Evolutionary conservation across 2,888 invertebrate genomes (phyloP), one percentile per base, ranked within the genome.

Genomic region (Antheraea yamamai): DNA sequence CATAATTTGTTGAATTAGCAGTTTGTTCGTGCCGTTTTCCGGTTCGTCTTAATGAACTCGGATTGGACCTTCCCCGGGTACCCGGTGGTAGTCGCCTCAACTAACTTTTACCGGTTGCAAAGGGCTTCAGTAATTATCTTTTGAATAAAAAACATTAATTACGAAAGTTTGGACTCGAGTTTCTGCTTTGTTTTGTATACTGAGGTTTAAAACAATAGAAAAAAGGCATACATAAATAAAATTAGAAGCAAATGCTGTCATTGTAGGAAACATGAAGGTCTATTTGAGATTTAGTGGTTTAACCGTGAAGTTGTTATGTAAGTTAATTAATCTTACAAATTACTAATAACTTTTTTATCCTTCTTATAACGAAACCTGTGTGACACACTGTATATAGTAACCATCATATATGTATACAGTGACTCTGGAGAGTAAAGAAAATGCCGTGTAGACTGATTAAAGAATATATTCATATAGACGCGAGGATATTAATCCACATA

Each of bases 81-180:
- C 80, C 80, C 83, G 78, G 80, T 79, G 83, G 78, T 81, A 82
- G 83, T 83, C 81, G 77, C 79, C 82, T 83, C 81, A 79, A 78
- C 75, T 78, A 80, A 84, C 81, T 83, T 83, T 80, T 81, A 78
- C 78, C 76, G 76, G 77, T 77, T 78, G 79, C 77, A 81, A 82
- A 84, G 83, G 83, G 85, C 82, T 86, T 83, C 81, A 77, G 81
- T 82, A 83, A 85, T 85, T 85, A 87, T 84, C 85, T 85, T 83
- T 76, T 75, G 35, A 61, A 75, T 80, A 85, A 81, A 55, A 84
- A 87, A 87, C 84, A 85, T 86, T 87, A 86, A 85, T 85, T 84
- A 86, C 82, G 79, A 84, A 86, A 87, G 83, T 75, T 75, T 51
- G 35, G 10, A 58, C 55, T 70, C 20, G 68, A 61, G 73, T 58